Base-by-base conservation (phyloP, 2,888 invertebrate genomes). In the Stomorhina lunata region DNA sequence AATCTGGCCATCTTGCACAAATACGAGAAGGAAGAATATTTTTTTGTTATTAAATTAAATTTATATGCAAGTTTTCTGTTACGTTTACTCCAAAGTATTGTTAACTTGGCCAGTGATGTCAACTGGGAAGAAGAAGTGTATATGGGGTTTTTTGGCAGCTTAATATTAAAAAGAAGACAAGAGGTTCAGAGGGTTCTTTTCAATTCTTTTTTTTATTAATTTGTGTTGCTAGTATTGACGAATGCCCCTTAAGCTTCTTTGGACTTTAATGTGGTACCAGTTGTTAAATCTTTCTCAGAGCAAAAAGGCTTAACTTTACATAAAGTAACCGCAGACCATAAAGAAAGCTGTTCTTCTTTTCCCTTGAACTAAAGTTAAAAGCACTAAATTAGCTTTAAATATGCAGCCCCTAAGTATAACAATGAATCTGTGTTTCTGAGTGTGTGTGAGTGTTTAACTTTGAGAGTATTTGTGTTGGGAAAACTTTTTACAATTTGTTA, bases 401-500 rank as follows among this genome's bases (percentile, higher is more conserved):
- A 34, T 17, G 15, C 45, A 22, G 12, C 48, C 15, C 17, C 9
- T 17, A 7, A 7, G 7, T 9, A 2, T 12, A 6, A 2, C 20
- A 40, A 61, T 73, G 40, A 50, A 55, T 53, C 32, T 61, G 50
- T n/a, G n/a, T n/a, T n/a, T n/a, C n/a, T n/a, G n/a, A n/a, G 2
- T 25, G 25, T 20, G 45, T 17, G 34, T n/a, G 27, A 7, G 27
- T 69, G 17, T 50, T 22, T 40, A 27, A 32, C n/a, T 53, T 43
- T 32, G 43, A 50, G 32, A 34, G 43, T 40, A 43, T 55, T 75
- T 55, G 53, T 43, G 55, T 75, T 55, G 25, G 22, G 43, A 76
- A n/a, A 76, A 81, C 50, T 81, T 78, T 71, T 50, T 48, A 73
- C 63, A 78, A 72, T 63, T 77, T 78, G 73, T 81, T 81, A 78